A percentile compares a stretch with the other conserved stretches of the same genome.
phyloP scores from a whole-genome alignment of 1,140 invertebrate genomes.

The Triops longicaudatus region DNA sequence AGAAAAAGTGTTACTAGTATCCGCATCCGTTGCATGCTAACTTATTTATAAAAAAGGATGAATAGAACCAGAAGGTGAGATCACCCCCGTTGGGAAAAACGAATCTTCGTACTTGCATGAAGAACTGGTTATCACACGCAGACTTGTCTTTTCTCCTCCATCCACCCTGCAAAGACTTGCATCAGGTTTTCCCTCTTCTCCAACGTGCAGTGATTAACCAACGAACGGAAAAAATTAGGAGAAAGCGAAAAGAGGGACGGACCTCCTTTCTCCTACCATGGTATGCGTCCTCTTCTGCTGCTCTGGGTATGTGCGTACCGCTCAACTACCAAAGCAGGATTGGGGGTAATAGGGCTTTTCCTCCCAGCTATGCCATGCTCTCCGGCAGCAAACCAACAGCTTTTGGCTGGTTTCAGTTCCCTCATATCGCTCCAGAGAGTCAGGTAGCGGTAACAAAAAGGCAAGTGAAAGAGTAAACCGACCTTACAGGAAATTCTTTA shows the following conservation, averaged over 20 bases:
- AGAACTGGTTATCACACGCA: not conserved
- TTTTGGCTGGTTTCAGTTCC: too few species aligned
- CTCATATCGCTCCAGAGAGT: too few species aligned
- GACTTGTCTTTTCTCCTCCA: too few species aligned
- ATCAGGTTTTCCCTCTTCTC: too few species aligned
- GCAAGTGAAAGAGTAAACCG: too few species aligned
- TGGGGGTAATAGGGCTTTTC: not conserved
- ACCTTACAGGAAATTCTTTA: too few species aligned
- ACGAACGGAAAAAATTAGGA: not conserved
- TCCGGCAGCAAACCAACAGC: too few species aligned
- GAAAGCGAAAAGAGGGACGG: not conserved
- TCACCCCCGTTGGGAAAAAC: not conserved
- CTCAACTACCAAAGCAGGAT: not conserved
- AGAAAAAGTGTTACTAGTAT: too few species aligned
- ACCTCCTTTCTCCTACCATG: slow-evolving; percentile 9
- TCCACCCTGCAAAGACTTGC: too few species aligned
- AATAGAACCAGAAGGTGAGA: not conserved
- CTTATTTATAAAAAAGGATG: not conserved
- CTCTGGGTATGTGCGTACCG: not conserved
- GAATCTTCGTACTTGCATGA: not conserved
- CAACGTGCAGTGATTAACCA: not conserved
- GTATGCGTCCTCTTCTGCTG: not conserved
- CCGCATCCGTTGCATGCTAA: not conserved
- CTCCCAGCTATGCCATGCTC: not conserved
- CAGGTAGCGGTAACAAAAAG: too few species aligned